Conservation (phyloP, 2,888 invertebrate genomes). For the Lordiphosa andalusiaca region DNA sequence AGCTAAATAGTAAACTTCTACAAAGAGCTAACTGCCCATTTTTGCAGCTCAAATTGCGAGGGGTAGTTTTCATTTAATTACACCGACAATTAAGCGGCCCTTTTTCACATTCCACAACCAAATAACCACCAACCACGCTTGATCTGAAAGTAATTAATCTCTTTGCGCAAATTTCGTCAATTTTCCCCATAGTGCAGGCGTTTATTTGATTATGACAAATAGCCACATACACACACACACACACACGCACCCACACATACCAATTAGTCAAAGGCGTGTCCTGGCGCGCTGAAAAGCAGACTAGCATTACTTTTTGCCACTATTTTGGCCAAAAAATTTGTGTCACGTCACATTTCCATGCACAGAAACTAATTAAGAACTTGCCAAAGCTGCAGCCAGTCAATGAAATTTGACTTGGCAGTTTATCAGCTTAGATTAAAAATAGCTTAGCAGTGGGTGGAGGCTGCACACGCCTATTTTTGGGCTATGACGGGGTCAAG, state of each 20-base stretch:
- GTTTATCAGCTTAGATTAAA: conserved; percentile 33
- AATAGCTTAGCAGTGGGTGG: conserved; percentile 28
- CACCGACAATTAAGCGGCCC: too few relatives aligned
- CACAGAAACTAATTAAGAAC: conserved; percentile 33
- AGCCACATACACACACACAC: conserved; percentile 22
- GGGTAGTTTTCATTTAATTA: too few relatives aligned
- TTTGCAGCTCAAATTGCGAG: too few relatives aligned
- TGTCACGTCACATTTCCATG: conserved; percentile 30
- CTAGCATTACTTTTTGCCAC: conserved; percentile 26
- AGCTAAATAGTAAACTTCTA: too few relatives aligned
- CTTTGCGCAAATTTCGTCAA: too few relatives aligned
- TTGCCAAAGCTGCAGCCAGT: conserved; percentile 30
- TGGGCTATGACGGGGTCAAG: conserved; percentile 33
- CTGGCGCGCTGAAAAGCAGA: conserved; percentile 43
- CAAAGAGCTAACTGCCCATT: too few relatives aligned
- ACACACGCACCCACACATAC: conserved; percentile 22
- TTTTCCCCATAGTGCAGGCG: conserved; percentile 32
- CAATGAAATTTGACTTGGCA: conserved; percentile 21
- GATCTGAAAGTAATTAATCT: too few relatives aligned
- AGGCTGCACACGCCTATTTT: conserved; percentile 32
- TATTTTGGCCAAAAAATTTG: conserved; percentile 27
- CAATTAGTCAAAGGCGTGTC: conserved; percentile 68
- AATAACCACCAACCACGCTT: too few relatives aligned
- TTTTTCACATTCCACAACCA: too few relatives aligned
- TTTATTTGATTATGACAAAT: conserved; percentile 70